Evolutionary conservation across 2,888 invertebrate genomes (phyloP).

Genomic region (Lobophora halterata): DNA sequence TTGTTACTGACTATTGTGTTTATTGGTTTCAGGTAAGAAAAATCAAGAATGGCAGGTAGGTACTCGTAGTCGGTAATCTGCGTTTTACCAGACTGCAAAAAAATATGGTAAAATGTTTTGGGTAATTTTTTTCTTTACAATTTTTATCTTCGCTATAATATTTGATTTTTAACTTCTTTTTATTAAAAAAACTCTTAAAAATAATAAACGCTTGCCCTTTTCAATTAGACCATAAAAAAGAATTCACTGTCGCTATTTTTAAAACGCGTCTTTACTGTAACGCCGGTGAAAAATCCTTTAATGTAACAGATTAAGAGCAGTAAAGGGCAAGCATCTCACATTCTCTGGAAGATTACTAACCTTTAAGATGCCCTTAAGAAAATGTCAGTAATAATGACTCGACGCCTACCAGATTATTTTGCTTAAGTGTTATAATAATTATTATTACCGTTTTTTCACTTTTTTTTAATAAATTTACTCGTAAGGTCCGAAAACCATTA

Average conservation of each 20-base stretch:
- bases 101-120: too few relatives aligned
- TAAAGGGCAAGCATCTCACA: slow-evolving; percentile 17
- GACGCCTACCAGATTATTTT: slow-evolving; percentile 3
- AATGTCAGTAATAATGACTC: slow-evolving; percentile 13
- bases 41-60: too few relatives aligned
- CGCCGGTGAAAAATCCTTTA: slow-evolving; percentile 18
- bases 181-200: background rate
- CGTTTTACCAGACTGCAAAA: too few relatives aligned
- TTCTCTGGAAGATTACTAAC: slow-evolving; percentile 11
- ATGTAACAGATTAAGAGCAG: slow-evolving; percentile 8
- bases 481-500: too few relatives aligned
- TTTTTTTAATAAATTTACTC: too few relatives aligned
- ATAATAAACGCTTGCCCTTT: too few relatives aligned
- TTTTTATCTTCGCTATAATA: too few relatives aligned
- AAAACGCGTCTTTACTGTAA: slow-evolving; percentile 28
- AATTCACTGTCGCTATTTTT: slow-evolving; percentile 6
- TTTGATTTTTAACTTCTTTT: background rate
- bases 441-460: slow-evolving; percentile 9
- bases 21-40: background rate
- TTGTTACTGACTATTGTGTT: background rate
- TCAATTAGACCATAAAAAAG: slow-evolving; percentile 7
- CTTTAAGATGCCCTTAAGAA: slow-evolving; percentile 12
- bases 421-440: background rate
- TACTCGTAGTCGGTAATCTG: too few relatives aligned
- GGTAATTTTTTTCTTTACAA: too few relatives aligned